phyloP scores from a whole-genome alignment of 2,888 invertebrate genomes.

The Malthinus flaveolus region DNA sequence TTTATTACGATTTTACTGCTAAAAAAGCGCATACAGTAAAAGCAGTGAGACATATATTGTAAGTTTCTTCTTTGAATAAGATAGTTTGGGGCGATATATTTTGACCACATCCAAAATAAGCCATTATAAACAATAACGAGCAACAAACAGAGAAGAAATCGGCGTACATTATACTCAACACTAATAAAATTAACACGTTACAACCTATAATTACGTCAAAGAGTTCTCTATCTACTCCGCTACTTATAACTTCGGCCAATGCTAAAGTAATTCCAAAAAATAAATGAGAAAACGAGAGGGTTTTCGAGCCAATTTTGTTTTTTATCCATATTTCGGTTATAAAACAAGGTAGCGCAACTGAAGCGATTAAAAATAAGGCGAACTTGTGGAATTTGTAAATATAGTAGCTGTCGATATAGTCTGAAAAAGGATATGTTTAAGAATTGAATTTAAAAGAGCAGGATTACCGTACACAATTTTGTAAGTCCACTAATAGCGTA shows the following conservation, averaged over 20 bases:
- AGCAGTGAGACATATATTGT: background rate
- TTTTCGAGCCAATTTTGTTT: slow-evolving; percentile 8
- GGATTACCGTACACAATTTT: too few species aligned
- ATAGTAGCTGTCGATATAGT: too few species aligned
- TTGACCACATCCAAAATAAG: slow-evolving; percentile 1
- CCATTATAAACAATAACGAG: slow-evolving; percentile 2
- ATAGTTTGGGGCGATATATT: background rate
- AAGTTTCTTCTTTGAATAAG: background rate
- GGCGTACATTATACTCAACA: background rate
- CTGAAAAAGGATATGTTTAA: too few species aligned
- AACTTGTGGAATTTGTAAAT: slow-evolving; percentile 32
- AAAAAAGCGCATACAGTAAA: background rate
- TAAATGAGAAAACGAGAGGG: slow-evolving; percentile 27
- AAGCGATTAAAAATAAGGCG: slow-evolving; percentile 40
- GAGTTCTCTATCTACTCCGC: background rate
- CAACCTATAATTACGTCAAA: background rate
- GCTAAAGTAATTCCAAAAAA: slow-evolving; percentile 8
- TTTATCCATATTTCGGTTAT: slow-evolving; percentile 29
- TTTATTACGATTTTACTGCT: background rate
- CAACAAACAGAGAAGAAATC: background rate
- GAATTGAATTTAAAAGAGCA: too few species aligned
- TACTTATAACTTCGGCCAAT: background rate
- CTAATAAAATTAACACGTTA: slow-evolving; percentile 1
- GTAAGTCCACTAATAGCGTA: background rate
- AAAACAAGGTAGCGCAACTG: slow-evolving; percentile 33